Evolutionary conservation across 2,888 invertebrate genomes (phyloP).

Genomic region (Amblyjoppa fuscipennis): DNA sequence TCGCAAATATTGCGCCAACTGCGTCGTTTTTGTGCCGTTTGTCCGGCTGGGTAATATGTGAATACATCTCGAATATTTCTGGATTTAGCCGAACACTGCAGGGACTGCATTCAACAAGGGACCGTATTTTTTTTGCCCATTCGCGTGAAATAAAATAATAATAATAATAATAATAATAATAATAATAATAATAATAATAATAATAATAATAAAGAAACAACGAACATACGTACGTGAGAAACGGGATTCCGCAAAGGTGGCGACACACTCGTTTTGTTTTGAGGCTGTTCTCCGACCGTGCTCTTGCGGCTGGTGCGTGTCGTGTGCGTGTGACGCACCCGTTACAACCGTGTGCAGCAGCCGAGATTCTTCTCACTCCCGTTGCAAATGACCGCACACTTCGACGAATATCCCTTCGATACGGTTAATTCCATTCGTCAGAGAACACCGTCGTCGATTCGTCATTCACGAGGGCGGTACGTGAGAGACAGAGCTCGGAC

Average conservation of each 20-base stretch:
- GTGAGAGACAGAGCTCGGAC: slow-evolving; percentile 8
- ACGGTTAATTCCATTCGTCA: background rate
- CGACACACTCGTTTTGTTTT: slow-evolving; percentile 53
- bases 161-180: background rate
- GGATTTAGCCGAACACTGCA: too few relatives aligned
- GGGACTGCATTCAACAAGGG: too few relatives aligned
- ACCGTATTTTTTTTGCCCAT: background rate
- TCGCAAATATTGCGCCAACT: too few relatives aligned
- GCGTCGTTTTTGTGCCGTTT: too few relatives aligned
- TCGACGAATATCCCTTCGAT: slow-evolving; percentile 7
- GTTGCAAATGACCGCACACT: slow-evolving; percentile 12
- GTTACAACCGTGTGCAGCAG: background rate
- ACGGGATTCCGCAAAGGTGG: slow-evolving; percentile 26
- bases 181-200: background rate
- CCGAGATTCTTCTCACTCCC: background rate
- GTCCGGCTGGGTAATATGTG: too few relatives aligned
- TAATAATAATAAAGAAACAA: background rate
- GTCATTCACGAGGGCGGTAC: background rate
- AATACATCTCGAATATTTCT: too few relatives aligned
- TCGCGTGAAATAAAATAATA: background rate
- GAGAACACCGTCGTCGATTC: background rate
- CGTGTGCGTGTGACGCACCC: slow-evolving; percentile 11
- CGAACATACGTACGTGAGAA: background rate
- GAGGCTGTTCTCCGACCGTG: background rate
- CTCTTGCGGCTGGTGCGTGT: background rate